These are phyloP conservation scores for Amblyopsis rosae DNA, from an alignment of 2,113 vertebrate species.

Conservation along the genomic window DNA sequence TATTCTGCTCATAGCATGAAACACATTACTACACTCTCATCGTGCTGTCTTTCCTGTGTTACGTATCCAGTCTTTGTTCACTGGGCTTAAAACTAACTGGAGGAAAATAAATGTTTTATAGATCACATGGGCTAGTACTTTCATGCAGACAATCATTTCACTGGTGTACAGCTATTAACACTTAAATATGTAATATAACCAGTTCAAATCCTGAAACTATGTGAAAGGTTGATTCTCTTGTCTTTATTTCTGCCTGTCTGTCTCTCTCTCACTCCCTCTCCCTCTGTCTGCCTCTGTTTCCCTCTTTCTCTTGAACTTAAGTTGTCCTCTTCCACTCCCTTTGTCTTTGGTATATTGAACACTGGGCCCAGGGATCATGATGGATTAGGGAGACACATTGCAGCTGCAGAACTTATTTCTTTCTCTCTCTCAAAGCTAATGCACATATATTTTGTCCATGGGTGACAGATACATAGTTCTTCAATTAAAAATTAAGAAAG, in stretches of 20 bases:
- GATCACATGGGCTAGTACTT: no score
- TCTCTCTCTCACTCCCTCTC: constrained; percentile 40
- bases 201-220: constrained; percentile 47
- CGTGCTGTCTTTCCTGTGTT: not conserved
- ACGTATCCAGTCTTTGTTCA: no score
- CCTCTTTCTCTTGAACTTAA: constrained; percentile 67
- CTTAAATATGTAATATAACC: constrained; percentile 36
- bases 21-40: not conserved
- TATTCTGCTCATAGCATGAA: constrained; percentile 7
- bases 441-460: constrained; percentile 43
- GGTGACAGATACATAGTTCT: constrained; percentile 26
- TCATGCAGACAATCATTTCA: no score
- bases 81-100: no score
- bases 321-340: constrained; percentile 68
- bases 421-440: constrained; percentile 54
- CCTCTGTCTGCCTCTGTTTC: constrained; percentile 58
- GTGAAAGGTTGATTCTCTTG: constrained; percentile 47
- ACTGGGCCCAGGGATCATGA: constrained; percentile 68
- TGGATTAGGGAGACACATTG: constrained; percentile 74
- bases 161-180: constrained; percentile 26
- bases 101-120: no score
- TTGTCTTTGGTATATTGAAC: constrained; percentile 65
- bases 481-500: constrained; percentile 6
- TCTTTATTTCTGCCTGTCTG: not conserved
- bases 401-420: constrained; percentile 59